Conservation (phyloP, 30 jellyfish, hydroid and myxozoan species). For the Hydractinia symbiolongicarpus region DNA sequence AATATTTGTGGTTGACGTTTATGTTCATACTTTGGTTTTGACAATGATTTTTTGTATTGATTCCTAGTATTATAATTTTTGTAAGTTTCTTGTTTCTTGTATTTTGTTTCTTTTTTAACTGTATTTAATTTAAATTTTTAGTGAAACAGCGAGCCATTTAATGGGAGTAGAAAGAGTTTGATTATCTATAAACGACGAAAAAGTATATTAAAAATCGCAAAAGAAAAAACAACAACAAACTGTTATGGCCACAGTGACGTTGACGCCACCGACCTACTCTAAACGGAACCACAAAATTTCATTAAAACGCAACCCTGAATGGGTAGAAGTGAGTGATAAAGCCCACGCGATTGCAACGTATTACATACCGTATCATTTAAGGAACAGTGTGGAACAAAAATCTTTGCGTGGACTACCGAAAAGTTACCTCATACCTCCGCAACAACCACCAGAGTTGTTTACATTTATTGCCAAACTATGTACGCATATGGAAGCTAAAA, state of each 20-base stretch:
- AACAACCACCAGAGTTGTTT: slow-evolving; percentile 40
- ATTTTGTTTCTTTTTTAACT: too few relatives aligned
- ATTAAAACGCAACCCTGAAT: slow-evolving; percentile 14
- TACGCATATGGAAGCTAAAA: slow-evolving; percentile 46
- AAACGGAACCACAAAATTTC: background rate
- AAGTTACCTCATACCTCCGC: slow-evolving; percentile 58
- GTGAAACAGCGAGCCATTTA: too few relatives aligned
- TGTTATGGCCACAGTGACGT: slow-evolving; percentile 33
- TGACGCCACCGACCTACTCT: slow-evolving; percentile 18
- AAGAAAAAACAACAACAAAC: background rate
- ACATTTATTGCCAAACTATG: slow-evolving; percentile 48
- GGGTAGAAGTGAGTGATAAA: background rate
- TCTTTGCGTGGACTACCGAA: slow-evolving; percentile 62
- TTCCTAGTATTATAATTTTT: too few relatives aligned
- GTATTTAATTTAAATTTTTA: too few relatives aligned
- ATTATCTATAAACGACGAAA: too few relatives aligned
- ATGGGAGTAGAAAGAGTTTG: too few relatives aligned
- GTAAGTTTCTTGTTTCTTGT: too few relatives aligned
- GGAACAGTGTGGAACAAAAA: slow-evolving; percentile 48
- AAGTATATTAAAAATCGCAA: slow-evolving; percentile 6
- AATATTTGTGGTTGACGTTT: too few relatives aligned
- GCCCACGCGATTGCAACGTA: slow-evolving; percentile 42
- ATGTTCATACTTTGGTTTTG: too few relatives aligned
- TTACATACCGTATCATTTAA: slow-evolving; percentile 51
- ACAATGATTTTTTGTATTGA: too few relatives aligned